phyloP scores from a whole-genome alignment of 2,113 vertebrate genomes.

The Thunnus maccoyii region DNA sequence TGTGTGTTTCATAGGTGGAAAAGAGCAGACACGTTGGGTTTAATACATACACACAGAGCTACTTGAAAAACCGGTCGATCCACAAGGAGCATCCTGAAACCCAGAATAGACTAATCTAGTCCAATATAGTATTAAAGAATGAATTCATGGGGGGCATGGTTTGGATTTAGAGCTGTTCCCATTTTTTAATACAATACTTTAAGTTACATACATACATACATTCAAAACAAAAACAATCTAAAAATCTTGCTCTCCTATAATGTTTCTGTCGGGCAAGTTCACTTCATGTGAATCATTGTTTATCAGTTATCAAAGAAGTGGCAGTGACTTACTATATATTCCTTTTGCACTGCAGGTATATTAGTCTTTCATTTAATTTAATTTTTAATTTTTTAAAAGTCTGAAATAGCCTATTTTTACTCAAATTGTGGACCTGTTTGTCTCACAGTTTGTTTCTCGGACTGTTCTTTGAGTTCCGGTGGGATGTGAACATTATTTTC shows the following conservation, averaged over 20 bases:
- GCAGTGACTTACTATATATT: neutral
- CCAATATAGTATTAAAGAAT: neutral
- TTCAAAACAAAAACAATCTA: no score
- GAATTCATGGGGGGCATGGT: neutral
- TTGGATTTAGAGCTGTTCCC: neutral
- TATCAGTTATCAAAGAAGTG: neutral
- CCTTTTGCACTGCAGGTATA: neutral
- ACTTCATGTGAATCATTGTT: neutral
- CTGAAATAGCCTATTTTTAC: no score
- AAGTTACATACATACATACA: neutral
- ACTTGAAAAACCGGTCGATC: slow-evolving; percentile 30
- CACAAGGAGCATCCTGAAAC: slow-evolving; percentile 29
- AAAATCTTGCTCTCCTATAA: no score
- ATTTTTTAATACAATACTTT: neutral
- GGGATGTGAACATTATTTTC: neutral
- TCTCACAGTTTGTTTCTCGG: no score
- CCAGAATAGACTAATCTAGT: slow-evolving; percentile 17
- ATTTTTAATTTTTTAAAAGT: neutral
- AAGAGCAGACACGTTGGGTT: slow-evolving; percentile 39
- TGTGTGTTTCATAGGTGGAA: slow-evolving; percentile 42
- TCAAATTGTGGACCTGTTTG: no score
- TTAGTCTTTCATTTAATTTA: neutral
- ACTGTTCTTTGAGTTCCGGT: neutral
- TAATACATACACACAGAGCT: slow-evolving; percentile 27
- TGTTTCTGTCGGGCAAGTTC: no score